A percentile compares a stretch with the other conserved stretches of the same genome.
phyloP scores from a whole-genome alignment of 2,113 vertebrate genomes.

The Alexandromys fortis region DNA sequence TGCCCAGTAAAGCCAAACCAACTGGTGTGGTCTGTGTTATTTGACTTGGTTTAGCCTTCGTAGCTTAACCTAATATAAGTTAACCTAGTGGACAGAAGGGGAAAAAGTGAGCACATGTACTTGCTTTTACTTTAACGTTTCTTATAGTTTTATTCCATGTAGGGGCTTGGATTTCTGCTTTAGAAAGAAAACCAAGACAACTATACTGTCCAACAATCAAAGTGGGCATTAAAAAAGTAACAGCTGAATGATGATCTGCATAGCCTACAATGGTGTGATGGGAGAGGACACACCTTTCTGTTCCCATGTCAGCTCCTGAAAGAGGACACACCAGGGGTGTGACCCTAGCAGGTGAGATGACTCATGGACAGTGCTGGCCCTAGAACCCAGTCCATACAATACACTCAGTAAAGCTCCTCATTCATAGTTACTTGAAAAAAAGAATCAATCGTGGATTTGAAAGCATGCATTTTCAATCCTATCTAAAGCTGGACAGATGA shows the following conservation, averaged over 20 bases:
- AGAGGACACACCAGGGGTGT: background rate
- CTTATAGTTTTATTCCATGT: background rate
- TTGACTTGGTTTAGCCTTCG: background rate
- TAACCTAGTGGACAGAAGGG: background rate
- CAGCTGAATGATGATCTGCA: background rate
- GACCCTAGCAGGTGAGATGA: background rate
- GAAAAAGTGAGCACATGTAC: background rate
- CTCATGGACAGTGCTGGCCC: background rate
- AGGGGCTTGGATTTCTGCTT: background rate
- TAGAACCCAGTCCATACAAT: background rate
- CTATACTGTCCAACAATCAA: background rate
- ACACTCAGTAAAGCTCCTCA: background rate
- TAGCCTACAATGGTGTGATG: background rate
- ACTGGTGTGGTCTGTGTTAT: background rate
- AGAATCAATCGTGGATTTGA: background rate
- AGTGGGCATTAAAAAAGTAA: background rate
- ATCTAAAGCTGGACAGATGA: background rate
- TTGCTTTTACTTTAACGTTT: conserved; percentile 31
- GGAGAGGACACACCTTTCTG: background rate
- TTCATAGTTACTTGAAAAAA: background rate
- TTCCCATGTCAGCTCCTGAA: background rate
- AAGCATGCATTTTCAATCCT: background rate
- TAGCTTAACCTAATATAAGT: background rate
- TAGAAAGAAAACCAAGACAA: background rate
- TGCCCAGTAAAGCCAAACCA: background rate